These are phyloP conservation scores for Hemaris fuciformis DNA, from an alignment of 2,888 invertebrate species.

Conservation along the genomic window DNA sequence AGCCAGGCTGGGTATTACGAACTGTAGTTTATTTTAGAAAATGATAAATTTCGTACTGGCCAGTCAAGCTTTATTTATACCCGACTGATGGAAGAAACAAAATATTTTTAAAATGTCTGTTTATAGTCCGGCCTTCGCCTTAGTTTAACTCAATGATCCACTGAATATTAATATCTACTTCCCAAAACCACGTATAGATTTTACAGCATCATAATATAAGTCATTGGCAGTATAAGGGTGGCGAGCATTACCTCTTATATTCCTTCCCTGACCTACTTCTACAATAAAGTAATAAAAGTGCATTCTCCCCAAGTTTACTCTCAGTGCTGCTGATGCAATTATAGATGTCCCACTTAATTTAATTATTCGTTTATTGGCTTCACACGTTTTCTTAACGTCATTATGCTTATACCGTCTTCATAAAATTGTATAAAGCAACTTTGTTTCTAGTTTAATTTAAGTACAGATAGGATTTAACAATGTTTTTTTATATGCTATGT, in stretches of 20 bases:
- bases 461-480: no score
- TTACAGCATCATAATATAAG: conserved; percentile 40
- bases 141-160: no score
- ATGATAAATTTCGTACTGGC: not conserved
- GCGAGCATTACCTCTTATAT: conserved; percentile 35
- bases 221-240: conserved; percentile 40
- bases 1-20: not conserved
- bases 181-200: conserved; percentile 15
- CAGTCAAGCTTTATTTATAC: not conserved
- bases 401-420: no score
- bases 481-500: no score
- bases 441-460: no score
- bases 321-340: conserved; percentile 37
- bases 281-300: conserved; percentile 37
- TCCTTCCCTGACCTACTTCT: conserved; percentile 41
- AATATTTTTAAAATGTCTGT: not conserved
- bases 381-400: no score
- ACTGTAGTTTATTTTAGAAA: not conserved
- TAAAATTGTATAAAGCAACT: no score
- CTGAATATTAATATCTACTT: conserved; percentile 24
- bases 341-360: conserved; percentile 21
- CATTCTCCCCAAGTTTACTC: conserved; percentile 34
- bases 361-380: conserved; percentile 20
- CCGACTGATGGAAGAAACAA: not conserved
- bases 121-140: no score